These are phyloP conservation scores for Turritopsis rubra DNA, from an alignment of 30 jellyfish, hydroid and myxozoan species.

Conservation along the genomic window DNA sequence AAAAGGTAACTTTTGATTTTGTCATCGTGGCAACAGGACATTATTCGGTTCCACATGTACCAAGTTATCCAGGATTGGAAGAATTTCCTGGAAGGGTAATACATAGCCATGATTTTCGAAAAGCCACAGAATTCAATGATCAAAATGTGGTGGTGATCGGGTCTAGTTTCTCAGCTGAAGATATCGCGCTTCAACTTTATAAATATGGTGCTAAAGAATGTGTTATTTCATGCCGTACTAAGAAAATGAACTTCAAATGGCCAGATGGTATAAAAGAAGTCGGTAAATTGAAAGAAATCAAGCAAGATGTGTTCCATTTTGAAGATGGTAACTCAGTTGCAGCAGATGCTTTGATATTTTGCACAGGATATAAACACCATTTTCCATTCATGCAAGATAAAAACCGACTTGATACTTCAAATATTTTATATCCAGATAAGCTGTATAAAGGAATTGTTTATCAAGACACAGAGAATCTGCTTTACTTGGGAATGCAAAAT, in stretches of 20 bases:
- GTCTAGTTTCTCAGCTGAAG: slow-evolving; percentile 69
- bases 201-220: slow-evolving; percentile 65
- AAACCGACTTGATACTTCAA: slow-evolving; percentile 31
- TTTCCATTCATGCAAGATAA: slow-evolving; percentile 55
- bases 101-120: slow-evolving; percentile 72
- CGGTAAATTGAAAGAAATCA: slow-evolving; percentile 36
- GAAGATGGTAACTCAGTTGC: slow-evolving; percentile 46
- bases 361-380: slow-evolving; percentile 68
- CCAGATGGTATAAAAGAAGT: slow-evolving; percentile 42
- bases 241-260: slow-evolving; percentile 74
- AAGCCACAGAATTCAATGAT: slow-evolving; percentile 37
- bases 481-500: slow-evolving; percentile 67
- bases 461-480: slow-evolving; percentile 21
- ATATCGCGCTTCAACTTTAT: slow-evolving; percentile 51
- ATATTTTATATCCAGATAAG: slow-evolving; percentile 34
- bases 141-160: slow-evolving; percentile 47
- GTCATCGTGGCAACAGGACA: slow-evolving; percentile 71
- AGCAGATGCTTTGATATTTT: slow-evolving; percentile 63
- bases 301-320: slow-evolving; percentile 29
- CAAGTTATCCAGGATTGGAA: slow-evolving; percentile 55
- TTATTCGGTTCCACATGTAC: slow-evolving; percentile 57
- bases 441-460: slow-evolving; percentile 63
- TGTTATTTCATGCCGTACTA: slow-evolving; percentile 44
- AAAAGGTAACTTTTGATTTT: slow-evolving; percentile 41
- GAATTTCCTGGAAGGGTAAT: slow-evolving; percentile 54